These are phyloP conservation scores for Rutilus rutilus DNA, from an alignment of 2,113 vertebrate species.

Conservation along the genomic window DNA sequence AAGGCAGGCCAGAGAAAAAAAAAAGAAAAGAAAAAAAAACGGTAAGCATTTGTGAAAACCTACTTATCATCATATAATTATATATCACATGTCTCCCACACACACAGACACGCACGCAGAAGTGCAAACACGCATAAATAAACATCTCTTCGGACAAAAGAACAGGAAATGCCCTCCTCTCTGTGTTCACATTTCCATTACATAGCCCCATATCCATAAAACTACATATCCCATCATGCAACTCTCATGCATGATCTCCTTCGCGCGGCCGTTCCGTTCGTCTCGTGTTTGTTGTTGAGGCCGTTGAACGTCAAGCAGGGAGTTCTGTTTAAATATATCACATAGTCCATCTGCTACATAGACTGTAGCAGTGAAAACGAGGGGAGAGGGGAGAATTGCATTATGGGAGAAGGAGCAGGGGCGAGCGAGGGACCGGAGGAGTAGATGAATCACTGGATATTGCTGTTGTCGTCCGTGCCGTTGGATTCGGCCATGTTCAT, in stretches of 20 bases:
- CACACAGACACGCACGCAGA: slow-evolving; percentile 28
- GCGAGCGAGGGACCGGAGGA: slow-evolving; percentile 7
- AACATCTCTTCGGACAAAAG: slow-evolving; percentile 39
- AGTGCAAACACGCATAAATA: slow-evolving; percentile 42
- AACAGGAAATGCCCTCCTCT: slow-evolving; percentile 38
- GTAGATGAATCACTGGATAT: slow-evolving; percentile 77
- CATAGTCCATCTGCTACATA: slow-evolving; percentile 44
- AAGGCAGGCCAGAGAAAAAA: slow-evolving; percentile 38
- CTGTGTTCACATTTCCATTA: not conserved
- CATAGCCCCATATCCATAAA: slow-evolving; percentile 26
- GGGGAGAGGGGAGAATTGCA: slow-evolving; percentile 14
- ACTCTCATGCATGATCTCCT: slow-evolving; percentile 42
- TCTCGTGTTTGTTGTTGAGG: slow-evolving; percentile 14
- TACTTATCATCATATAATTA: slow-evolving; percentile 50
- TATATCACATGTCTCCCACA: slow-evolving; percentile 9
- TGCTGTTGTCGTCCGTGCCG: slow-evolving; percentile 83
- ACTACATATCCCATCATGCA: slow-evolving; percentile 53
- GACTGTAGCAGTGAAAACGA: slow-evolving; percentile 27
- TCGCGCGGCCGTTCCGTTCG: not conserved
- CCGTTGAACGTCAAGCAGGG: slow-evolving; percentile 28
- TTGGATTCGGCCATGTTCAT: slow-evolving; percentile 82
- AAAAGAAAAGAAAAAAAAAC: slow-evolving; percentile 26
- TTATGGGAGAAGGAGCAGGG: slow-evolving; percentile 20
- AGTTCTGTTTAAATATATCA: slow-evolving; percentile 42
- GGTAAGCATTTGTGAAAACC: slow-evolving; percentile 47